Evolutionary conservation across 2,113 vertebrate genomes (phyloP).

Genomic region (Myodes glareolus): DNA sequence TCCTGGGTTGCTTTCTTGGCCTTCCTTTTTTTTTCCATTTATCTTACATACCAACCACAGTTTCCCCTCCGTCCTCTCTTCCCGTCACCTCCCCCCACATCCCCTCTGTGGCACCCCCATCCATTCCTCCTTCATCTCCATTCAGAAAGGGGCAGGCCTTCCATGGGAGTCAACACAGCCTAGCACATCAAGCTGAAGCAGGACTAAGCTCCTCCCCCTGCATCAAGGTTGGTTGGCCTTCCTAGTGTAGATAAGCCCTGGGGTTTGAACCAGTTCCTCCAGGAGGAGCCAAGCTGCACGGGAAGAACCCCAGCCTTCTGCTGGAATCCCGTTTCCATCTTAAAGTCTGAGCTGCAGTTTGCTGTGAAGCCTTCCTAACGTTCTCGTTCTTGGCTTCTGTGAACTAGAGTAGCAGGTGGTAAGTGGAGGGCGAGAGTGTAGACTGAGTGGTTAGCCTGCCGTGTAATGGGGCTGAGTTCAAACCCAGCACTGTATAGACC

Average conservation of each 20-base stretch:
- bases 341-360: neutral
- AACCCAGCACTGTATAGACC: neutral
- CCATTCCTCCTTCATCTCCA: too few relatives aligned
- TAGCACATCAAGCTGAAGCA: too few relatives aligned
- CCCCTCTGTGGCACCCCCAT: too few relatives aligned
- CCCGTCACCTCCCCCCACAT: too few relatives aligned
- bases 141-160: too few relatives aligned
- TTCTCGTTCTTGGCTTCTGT: slow-evolving; percentile 1
- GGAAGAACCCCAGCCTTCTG: neutral
- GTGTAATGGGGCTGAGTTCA: neutral
- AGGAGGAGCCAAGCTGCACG: neutral
- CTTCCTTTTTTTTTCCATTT: neutral
- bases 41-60: too few relatives aligned
- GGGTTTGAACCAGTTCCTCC: neutral
- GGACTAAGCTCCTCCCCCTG: too few relatives aligned
- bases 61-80: too few relatives aligned
- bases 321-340: too few relatives aligned
- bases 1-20: neutral
- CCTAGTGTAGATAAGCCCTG: neutral
- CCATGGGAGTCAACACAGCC: too few relatives aligned
- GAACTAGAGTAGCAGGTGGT: neutral
- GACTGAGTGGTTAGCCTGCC: too few relatives aligned
- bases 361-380: neutral
- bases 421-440: neutral
- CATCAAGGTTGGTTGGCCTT: neutral